Percentiles rank a stretch among this genome's conserved stretches.
Evolutionary conservation across 2,888 invertebrate genomes (phyloP).

Genomic region (Ectemnius cavifrons): DNA sequence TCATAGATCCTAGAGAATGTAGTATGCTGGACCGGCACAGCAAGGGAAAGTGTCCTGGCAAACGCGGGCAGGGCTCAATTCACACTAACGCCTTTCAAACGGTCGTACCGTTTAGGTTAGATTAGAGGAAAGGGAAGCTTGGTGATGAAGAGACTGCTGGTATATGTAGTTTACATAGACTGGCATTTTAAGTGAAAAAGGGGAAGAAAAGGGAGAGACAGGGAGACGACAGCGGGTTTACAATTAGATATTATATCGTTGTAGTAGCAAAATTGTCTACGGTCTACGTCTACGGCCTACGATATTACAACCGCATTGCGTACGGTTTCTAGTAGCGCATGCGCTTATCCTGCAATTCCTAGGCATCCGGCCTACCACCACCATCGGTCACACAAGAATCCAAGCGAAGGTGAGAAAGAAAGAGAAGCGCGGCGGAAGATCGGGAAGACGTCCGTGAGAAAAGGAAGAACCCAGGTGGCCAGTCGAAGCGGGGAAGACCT

Average conservation of each 20-base stretch:
- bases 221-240: constrained; percentile 42
- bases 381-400: not conserved
- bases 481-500: constrained; percentile 8
- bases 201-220: constrained; percentile 26
- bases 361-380: constrained; percentile 60
- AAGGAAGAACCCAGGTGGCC: constrained; percentile 22
- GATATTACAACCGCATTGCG: constrained; percentile 76
- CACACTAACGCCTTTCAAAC: not conserved
- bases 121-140: constrained; percentile 13
- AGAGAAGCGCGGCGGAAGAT: constrained; percentile 18
- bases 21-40: not conserved
- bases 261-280: constrained; percentile 55
- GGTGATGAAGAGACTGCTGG: constrained; percentile 5
- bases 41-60: constrained; percentile 19
- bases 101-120: constrained; percentile 34
- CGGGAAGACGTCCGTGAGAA: constrained; percentile 1
- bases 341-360: constrained; percentile 62
- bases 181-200: not conserved
- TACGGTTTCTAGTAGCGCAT: constrained; percentile 66
- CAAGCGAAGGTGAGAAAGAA: constrained; percentile 2
- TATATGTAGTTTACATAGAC: not conserved
- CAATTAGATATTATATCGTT: constrained; percentile 66
- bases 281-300: constrained; percentile 64
- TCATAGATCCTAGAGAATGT: constrained; percentile 8
- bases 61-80: constrained; percentile 25